These are phyloP conservation scores for Rhopalosiphum nymphaeae DNA, from an alignment of 2,888 invertebrate genomes.

Conservation along the genomic window DNA sequence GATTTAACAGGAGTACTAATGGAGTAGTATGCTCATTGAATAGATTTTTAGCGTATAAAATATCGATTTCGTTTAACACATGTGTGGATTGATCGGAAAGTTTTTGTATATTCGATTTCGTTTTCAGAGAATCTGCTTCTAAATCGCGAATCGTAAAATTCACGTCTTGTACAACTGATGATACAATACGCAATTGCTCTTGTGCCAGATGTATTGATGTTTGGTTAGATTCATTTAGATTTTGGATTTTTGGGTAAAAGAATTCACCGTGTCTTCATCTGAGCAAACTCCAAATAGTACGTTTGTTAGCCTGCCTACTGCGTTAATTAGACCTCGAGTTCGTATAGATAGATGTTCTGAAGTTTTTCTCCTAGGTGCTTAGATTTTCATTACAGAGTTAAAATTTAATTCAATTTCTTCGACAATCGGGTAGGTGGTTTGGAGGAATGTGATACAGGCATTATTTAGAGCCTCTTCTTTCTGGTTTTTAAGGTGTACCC, in stretches of 20 bases:
- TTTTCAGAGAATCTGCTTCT: background rate
- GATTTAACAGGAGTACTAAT: background rate
- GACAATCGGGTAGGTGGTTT: background rate
- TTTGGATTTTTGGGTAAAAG: background rate
- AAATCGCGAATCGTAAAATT: background rate
- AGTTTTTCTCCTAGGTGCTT: background rate
- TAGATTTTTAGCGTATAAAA: background rate
- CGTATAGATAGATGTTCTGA: too few species aligned
- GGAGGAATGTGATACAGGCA: background rate
- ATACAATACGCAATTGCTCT: background rate
- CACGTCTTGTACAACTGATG: background rate
- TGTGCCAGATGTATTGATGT: background rate
- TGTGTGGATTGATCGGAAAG: background rate
- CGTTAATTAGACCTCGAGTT: background rate
- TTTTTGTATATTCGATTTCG: background rate
- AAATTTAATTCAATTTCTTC: background rate
- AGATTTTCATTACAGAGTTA: background rate
- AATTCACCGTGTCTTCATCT: background rate
- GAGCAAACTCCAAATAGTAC: background rate
- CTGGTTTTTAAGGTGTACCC: background rate
- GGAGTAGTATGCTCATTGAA: background rate
- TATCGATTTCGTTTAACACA: background rate
- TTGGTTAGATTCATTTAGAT: background rate
- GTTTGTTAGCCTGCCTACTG: background rate
- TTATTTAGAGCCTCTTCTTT: background rate